Evolutionary conservation across 1,140 invertebrate species (phyloP).

Genomic region (Caenorhabditis tropicalis): DNA sequence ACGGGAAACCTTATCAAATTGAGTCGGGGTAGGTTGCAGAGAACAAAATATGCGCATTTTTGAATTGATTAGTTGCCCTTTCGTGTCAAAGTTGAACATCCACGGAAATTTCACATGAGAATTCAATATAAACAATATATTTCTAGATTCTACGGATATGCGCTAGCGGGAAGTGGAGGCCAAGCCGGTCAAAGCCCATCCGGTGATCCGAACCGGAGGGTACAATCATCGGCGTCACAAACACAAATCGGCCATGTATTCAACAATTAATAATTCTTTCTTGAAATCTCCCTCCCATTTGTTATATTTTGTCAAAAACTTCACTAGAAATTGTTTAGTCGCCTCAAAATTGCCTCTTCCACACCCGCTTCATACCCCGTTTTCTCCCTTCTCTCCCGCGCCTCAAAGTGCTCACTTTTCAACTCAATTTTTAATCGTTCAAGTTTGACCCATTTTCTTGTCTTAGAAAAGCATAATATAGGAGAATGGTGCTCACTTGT

Average conservation of each 20-base stretch:
- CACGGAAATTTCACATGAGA: no score
- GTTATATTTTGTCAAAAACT: background rate
- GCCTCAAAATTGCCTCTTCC: constrained; percentile 23
- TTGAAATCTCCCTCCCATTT: background rate
- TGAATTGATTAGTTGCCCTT: no score
- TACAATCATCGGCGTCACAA: constrained; percentile 54
- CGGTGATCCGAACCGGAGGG: constrained; percentile 32
- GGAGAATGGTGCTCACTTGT: constrained; percentile 41
- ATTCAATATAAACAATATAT: background rate
- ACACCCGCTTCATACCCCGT: constrained; percentile 30
- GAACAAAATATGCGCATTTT: background rate
- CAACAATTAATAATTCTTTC: constrained; percentile 35
- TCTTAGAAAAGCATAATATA: constrained; percentile 17
- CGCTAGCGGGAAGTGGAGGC: constrained; percentile 41
- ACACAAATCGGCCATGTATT: constrained; percentile 60
- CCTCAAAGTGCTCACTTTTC: constrained; percentile 13
- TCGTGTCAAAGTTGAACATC: no score
- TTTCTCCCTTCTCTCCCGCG: background rate
- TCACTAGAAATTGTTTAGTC: constrained; percentile 40
- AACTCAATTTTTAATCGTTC: constrained; percentile 21
- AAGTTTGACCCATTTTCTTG: constrained; percentile 43
- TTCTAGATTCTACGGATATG: constrained; percentile 59
- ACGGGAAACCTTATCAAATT: constrained; percentile 65
- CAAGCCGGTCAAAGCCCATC: constrained; percentile 5
- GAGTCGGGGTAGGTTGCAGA: constrained; percentile 61